Evolutionary conservation across 2,888 invertebrate genomes (phyloP).

Genomic region (Scaptomyza reducta): DNA sequence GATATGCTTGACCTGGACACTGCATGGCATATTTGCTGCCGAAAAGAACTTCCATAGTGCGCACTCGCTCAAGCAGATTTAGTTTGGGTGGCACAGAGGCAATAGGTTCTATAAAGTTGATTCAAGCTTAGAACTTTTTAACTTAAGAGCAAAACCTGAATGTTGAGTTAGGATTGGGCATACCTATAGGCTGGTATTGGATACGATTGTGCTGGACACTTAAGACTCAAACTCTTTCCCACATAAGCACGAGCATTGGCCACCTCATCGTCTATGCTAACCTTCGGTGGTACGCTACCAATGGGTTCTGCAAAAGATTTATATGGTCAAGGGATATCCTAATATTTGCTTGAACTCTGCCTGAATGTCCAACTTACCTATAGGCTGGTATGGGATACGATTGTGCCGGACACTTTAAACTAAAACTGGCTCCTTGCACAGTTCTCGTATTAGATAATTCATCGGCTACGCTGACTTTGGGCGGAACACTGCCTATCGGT

Average conservation of each 20-base stretch:
- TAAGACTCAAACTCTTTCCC: slow-evolving; percentile 86
- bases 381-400: slow-evolving; percentile 90
- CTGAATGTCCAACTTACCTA: slow-evolving; percentile 86
- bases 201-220: slow-evolving; percentile 91
- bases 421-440: slow-evolving; percentile 84
- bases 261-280: slow-evolving; percentile 85
- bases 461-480: slow-evolving; percentile 86
- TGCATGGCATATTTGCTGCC: slow-evolving; percentile 87
- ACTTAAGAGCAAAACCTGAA: slow-evolving; percentile 61
- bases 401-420: slow-evolving; percentile 90
- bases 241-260: slow-evolving; percentile 72
- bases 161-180: slow-evolving; percentile 61
- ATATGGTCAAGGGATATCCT: background rate
- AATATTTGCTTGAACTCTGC: slow-evolving; percentile 26
- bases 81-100: slow-evolving; percentile 87
- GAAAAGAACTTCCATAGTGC: slow-evolving; percentile 85
- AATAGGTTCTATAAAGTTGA: slow-evolving; percentile 84
- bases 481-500: slow-evolving; percentile 87
- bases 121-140: background rate
- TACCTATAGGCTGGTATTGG: slow-evolving; percentile 91
- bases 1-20: slow-evolving; percentile 91
- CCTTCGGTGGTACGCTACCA: slow-evolving; percentile 87
- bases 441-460: slow-evolving; percentile 78
- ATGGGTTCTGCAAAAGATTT: slow-evolving; percentile 84
- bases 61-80: slow-evolving; percentile 87